Conservation (phyloP, 2,797 vertebrate genomes). For the Lepus oiostolus region DNA sequence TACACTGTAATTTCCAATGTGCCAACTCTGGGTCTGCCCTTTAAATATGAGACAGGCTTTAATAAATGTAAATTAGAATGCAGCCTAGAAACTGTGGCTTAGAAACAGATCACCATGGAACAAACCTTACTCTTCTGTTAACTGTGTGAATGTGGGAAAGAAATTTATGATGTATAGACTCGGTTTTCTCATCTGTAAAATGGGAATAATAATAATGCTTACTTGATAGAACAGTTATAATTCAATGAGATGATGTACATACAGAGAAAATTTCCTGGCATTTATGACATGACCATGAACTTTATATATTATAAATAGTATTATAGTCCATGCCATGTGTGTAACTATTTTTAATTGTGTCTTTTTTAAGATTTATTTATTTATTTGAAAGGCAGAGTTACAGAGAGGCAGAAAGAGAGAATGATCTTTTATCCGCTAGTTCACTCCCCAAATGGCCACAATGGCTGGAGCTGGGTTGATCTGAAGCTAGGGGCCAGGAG, state of each 20-base stretch:
- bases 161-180: neutral
- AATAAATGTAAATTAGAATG: neutral
- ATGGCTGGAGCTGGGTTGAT: too few species aligned
- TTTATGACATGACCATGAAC: conserved; percentile 27
- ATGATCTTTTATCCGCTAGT: too few species aligned
- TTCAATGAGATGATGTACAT: neutral
- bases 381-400: too few species aligned
- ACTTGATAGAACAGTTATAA: neutral
- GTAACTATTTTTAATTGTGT: neutral
- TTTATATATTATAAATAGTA: neutral
- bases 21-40: neutral
- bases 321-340: neutral
- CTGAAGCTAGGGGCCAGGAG: too few species aligned
- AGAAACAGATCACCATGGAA: neutral
- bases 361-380: neutral
- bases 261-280: neutral
- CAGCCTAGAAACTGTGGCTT: neutral
- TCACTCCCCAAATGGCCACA: too few species aligned
- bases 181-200: conserved; percentile 2
- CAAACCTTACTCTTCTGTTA: neutral
- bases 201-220: neutral
- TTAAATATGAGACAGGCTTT: neutral
- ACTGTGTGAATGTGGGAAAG: neutral
- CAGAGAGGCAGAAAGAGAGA: too few species aligned
- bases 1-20: neutral